Evolutionary conservation across 2,888 invertebrate species (phyloP).

Genomic region (Dusona sp.): DNA sequence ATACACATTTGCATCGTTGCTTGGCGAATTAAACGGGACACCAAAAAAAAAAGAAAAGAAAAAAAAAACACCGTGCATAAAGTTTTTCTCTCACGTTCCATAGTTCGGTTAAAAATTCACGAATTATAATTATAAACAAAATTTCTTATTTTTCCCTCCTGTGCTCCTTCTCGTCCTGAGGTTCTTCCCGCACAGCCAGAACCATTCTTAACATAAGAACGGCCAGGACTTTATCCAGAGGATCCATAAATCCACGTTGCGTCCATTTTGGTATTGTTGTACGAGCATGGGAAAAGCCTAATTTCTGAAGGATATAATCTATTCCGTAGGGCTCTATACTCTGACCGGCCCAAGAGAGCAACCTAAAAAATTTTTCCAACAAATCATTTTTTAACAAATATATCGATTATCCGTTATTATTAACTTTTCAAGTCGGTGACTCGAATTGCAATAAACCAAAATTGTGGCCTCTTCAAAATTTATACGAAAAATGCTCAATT

Average conservation of each 20-base stretch:
- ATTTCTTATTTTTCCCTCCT: slow-evolving; percentile 78
- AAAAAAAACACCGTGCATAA: slow-evolving; percentile 16
- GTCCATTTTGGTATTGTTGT: slow-evolving; percentile 99
- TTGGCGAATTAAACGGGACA: slow-evolving; percentile 61
- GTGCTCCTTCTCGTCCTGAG: slow-evolving; percentile 79
- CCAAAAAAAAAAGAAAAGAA: slow-evolving; percentile 2
- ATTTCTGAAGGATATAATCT: slow-evolving; percentile 98
- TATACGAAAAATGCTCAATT: too few relatives aligned
- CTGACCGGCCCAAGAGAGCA: slow-evolving; percentile 96
- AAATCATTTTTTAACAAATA: neutral
- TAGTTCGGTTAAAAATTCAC: neutral
- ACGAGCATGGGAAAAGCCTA: slow-evolving; percentile 98
- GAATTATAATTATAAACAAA: neutral
- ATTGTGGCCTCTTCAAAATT: too few relatives aligned
- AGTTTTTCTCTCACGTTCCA: slow-evolving; percentile 8
- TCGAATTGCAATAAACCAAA: too few relatives aligned
- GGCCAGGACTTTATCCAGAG: slow-evolving; percentile 96
- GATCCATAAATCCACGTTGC: slow-evolving; percentile 99
- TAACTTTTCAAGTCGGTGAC: too few relatives aligned
- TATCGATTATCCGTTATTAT: too few relatives aligned
- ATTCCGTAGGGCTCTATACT: slow-evolving; percentile 99
- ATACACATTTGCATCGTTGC: slow-evolving; percentile 68
- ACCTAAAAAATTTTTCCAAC: slow-evolving; percentile 81
- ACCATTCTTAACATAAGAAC: slow-evolving; percentile 91
- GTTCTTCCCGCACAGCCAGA: slow-evolving; percentile 83